Conservation (phyloP, 2,888 invertebrate species). For the Luperina nickerlii region DNA sequence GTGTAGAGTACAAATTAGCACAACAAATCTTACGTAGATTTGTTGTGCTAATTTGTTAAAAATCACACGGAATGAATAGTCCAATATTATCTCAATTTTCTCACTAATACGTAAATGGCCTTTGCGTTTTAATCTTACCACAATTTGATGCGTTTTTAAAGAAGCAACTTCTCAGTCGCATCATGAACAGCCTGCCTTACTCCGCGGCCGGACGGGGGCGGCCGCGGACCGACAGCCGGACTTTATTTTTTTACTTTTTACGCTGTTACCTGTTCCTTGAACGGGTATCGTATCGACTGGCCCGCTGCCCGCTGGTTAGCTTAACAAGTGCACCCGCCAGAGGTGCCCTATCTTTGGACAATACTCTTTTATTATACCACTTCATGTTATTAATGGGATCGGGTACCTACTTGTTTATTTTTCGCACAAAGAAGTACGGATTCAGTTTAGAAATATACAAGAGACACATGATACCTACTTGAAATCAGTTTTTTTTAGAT, state of each 20-base stretch:
- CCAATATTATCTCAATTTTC: neutral
- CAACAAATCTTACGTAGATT: neutral
- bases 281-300: slow-evolving; percentile 82
- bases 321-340: slow-evolving; percentile 87
- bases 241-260: slow-evolving; percentile 83
- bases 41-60: neutral
- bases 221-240: slow-evolving; percentile 79
- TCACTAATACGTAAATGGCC: neutral
- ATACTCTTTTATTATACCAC: slow-evolving; percentile 41
- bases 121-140: neutral
- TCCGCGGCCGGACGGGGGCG: slow-evolving; percentile 73
- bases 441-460: neutral
- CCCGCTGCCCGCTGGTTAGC: slow-evolving; percentile 84
- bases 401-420: slow-evolving; percentile 17
- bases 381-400: slow-evolving; percentile 23
- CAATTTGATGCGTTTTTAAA: slow-evolving; percentile 20
- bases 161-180: slow-evolving; percentile 26
- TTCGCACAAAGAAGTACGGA: slow-evolving; percentile 2
- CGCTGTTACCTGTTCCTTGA: slow-evolving; percentile 87
- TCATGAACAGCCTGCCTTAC: slow-evolving; percentile 71
- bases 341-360: slow-evolving; percentile 77
- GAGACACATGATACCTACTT: neutral
- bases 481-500: neutral
- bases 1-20: slow-evolving; percentile 13
- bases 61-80: neutral